phyloP scores from a whole-genome alignment of 2,113 vertebrate genomes.

The Corvus moneduloides region DNA sequence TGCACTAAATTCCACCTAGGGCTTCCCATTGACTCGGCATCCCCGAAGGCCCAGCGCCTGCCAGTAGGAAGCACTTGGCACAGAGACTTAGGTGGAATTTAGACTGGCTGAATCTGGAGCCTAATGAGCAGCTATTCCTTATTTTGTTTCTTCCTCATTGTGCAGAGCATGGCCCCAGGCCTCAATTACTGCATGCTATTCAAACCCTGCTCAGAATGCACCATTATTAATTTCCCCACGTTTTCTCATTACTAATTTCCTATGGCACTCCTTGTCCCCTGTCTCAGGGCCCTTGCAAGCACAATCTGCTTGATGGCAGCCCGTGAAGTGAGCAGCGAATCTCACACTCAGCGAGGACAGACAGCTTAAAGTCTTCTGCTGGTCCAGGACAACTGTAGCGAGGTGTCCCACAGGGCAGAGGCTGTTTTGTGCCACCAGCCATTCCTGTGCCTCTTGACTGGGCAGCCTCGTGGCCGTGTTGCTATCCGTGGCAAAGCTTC shows the following conservation, averaged over 20 bases:
- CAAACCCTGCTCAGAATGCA: conserved; percentile 37
- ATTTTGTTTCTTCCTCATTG: conserved; percentile 61
- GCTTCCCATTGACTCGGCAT: neutral
- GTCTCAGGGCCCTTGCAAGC: neutral
- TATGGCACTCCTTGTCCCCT: neutral
- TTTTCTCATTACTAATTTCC: conserved; percentile 38
- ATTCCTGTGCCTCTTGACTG: rapidly evolving
- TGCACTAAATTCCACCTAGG: neutral
- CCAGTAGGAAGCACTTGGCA: conserved; percentile 39
- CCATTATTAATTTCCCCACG: conserved; percentile 42
- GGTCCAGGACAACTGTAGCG: rapidly evolving
- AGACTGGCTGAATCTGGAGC: conserved; percentile 39
- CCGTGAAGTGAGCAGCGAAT: neutral
- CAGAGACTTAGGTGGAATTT: conserved; percentile 37
- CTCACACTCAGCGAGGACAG: neutral
- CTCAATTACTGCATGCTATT: conserved; percentile 47
- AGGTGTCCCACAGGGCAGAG: neutral
- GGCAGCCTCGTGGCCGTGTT: neutral
- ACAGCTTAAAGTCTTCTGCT: neutral
- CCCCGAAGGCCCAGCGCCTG: neutral
- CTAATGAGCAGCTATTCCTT: conserved; percentile 48
- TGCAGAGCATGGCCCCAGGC: conserved; percentile 22
- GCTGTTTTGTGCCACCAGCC: neutral
- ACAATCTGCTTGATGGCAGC: neutral
- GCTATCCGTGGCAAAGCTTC: neutral